Conservation (phyloP, 2,888 invertebrate genomes). For the Leptinotarsa peninsularis region DNA sequence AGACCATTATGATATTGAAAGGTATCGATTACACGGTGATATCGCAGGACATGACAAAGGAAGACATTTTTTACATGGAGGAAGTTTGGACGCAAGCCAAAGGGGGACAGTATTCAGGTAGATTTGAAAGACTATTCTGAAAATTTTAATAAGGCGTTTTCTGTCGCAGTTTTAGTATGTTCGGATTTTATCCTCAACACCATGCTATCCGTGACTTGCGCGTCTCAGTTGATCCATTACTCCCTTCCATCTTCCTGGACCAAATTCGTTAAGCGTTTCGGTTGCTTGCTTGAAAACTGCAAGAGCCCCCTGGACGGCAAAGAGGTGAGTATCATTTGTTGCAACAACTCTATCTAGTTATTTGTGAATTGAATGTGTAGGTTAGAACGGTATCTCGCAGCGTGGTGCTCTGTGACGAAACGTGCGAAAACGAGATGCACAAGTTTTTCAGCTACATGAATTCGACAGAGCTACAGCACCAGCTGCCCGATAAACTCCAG, state of each 20-base stretch:
- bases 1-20: constrained; percentile 50
- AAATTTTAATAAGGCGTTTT: constrained; percentile 56
- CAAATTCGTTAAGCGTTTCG: constrained; percentile 77
- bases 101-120: constrained; percentile 60
- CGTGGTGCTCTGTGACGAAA: constrained; percentile 56
- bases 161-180: constrained; percentile 72
- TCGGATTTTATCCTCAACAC: constrained; percentile 74
- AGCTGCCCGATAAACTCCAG: constrained; percentile 60
- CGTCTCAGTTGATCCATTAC: constrained; percentile 78
- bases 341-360: not conserved
- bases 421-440: constrained; percentile 66
- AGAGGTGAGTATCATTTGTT: constrained; percentile 55
- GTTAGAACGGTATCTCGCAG: constrained; percentile 44
- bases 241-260: constrained; percentile 76
- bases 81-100: constrained; percentile 60
- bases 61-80: constrained; percentile 50
- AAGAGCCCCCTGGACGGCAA: constrained; percentile 59
- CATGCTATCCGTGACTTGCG: constrained; percentile 74
- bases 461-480: constrained; percentile 54
- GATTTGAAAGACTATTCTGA: not conserved
- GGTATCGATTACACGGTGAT: constrained; percentile 49
- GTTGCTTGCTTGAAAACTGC: constrained; percentile 75
- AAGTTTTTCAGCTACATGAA: constrained; percentile 57
- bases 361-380: constrained; percentile 44
- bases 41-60: constrained; percentile 54